phyloP scores from a whole-genome alignment of 2,888 invertebrate genomes.

The Perithous albicinctus region DNA sequence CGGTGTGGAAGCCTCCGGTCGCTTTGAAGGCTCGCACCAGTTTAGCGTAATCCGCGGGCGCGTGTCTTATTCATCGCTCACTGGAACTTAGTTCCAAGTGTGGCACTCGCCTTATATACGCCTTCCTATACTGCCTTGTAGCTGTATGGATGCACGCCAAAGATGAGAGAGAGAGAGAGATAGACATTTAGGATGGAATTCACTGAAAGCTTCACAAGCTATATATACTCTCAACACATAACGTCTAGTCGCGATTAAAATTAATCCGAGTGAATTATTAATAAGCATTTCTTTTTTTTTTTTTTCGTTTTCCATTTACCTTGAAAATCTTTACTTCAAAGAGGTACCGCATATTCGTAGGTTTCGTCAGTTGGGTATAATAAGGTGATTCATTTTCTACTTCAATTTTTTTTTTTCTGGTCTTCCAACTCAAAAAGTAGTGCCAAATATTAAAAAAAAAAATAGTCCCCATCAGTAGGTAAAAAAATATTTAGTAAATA shows the following conservation, averaged over 20 bases:
- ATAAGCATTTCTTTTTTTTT: background rate
- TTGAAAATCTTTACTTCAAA: background rate
- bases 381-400: too few species aligned
- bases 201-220: background rate
- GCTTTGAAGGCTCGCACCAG: constrained; percentile 78
- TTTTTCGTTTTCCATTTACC: background rate
- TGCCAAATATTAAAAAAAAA: too few species aligned
- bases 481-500: too few species aligned
- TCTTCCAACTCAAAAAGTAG: too few species aligned
- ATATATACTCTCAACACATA: background rate
- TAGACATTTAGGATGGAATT: constrained; percentile 33
- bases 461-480: too few species aligned
- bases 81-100: constrained; percentile 47
- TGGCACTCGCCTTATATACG: background rate
- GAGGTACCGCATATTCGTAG: background rate
- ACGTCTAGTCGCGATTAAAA: background rate
- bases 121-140: background rate
- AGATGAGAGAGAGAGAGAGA: too few species aligned
- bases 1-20: constrained; percentile 54
- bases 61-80: constrained; percentile 63
- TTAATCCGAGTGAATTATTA: constrained; percentile 24
- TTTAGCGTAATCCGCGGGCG: constrained; percentile 77
- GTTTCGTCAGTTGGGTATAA: background rate
- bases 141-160: constrained; percentile 21
- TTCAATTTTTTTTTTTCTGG: too few species aligned